A percentile compares a stretch with the other conserved stretches of the same genome.
Evolutionary conservation across 2,113 vertebrate species (phyloP).

Genomic region (Dinomys branickii): DNA sequence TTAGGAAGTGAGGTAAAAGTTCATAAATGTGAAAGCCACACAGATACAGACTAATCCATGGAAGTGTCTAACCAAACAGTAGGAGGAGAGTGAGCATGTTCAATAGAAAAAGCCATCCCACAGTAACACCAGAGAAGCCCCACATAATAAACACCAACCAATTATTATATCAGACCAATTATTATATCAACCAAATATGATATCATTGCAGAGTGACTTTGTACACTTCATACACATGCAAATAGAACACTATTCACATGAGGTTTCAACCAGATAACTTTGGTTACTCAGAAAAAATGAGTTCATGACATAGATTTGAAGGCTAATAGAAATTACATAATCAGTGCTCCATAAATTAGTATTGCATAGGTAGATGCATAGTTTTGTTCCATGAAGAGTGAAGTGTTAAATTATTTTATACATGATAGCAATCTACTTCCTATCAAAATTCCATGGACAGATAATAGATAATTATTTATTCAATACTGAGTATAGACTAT

Average conservation of each 20-base stretch:
- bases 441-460: slow-evolving; percentile 41
- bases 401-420: slow-evolving; percentile 48
- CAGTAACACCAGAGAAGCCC: background rate
- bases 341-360: background rate
- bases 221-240: background rate
- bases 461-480: slow-evolving; percentile 58
- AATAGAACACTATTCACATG: slow-evolving; percentile 36
- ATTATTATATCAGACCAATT: background rate
- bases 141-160: background rate
- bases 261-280: slow-evolving; percentile 26
- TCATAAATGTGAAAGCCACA: background rate
- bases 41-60: background rate
- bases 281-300: slow-evolving; percentile 37
- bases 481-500: background rate
- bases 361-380: background rate
- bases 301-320: slow-evolving; percentile 46
- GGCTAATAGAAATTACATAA: background rate
- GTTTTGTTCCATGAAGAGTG: background rate
- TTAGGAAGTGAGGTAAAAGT: background rate
- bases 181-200: too few species aligned
- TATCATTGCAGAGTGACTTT: background rate
- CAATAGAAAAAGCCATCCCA: background rate
- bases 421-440: background rate
- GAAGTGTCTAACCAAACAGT: background rate
- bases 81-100: background rate